Evolutionary conservation across 2,797 vertebrate genomes (phyloP), one percentile per base, ranked within the genome.

Genomic region (Chaetodon trifasciatus): DNA sequence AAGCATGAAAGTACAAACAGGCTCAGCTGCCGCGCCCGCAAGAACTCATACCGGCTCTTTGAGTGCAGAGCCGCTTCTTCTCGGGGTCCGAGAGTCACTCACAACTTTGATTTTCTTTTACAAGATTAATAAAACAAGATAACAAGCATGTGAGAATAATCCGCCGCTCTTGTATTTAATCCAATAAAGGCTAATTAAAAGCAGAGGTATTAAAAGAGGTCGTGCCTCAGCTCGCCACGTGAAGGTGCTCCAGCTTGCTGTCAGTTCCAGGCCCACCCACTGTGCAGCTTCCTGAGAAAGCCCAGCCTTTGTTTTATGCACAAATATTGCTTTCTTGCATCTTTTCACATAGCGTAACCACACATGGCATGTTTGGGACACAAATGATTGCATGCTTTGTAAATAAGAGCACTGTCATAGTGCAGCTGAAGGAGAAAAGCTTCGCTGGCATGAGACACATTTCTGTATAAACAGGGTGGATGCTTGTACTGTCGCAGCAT

Each of bases 91-190:
- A 79, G 81, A 88, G 77, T 76, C 64, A 0, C 72, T 87, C 69
- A 49, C 61, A 80, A 69, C 58, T 85, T 89, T 58, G 19, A 60
- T 80, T 80, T 70, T 83, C 76, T 78, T 93, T 90, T 82, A 92
- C 73, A 64, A 84, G 86, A 86, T 93, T 84, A 92, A 89, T 93
- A 93, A 94, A 93, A 89, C 81, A 71, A 88, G 79, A 92, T 87
- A 91, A 93, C 86, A 86, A 84, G 82, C 90, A 83, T 85, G 86
- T 83, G 90, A 94, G 89, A 90, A 88, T 87, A 93, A 94, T 91
- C 71, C 67, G 2, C 49, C 10, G 35, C 76, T 75, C 53, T 85
- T 53, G 72, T 82, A 62, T 93, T 83, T 88, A 86, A 92, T 93
- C 85, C 86, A 84, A 77, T 89, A 83, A 91, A 89, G 83, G 73